Base-by-base conservation (phyloP, 2,113 vertebrate species). In the Butorides virescens region DNA sequence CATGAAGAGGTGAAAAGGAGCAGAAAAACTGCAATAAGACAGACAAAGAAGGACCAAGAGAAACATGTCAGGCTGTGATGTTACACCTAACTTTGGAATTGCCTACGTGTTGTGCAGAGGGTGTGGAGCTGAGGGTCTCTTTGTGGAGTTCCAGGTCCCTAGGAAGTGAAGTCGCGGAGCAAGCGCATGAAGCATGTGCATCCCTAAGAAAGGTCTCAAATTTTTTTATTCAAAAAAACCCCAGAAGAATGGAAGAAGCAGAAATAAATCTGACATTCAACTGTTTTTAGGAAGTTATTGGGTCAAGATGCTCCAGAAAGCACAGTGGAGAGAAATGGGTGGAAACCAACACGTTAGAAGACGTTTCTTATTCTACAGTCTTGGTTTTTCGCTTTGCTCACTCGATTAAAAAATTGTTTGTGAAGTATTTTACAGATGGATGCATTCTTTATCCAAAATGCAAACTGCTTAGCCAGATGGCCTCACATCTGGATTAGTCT, bases 401-500 rank as follows among this genome's bases (percentile, higher is more conserved):
- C 36, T 91, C 1, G 1, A 49, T 91, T 67, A 25, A 84, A 65
- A 85, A 93, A 91, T 88, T 95, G 75, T 77, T 93, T 85, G 56
- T 85, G 32, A 92, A 86, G 36, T 90, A 66, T 88, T 95, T 95
- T 90, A 92, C 84, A 95, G 95, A 85, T 86, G 68, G 79, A 72
- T 84, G 83, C 47, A 2, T 58, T 83, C 37, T 89, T 88, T 95
- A 46, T 88, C 74, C 25, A 15, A 90, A 84, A 95, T 72, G 62
- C 92, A 96, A 96, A 71, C 62, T 70, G 72, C 49, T 91, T 82
- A 91, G 66, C 87, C 97, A 92, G 91, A 90, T 95, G 92, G 71
- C 78, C 78, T 91, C 82, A 92, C 96, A 97, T 92, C 97, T 98
- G 98, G 90, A 90, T 85, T 77, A 73, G 66, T 49, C 53, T 78